Percentiles rank a stretch among this genome's conserved stretches.
These are phyloP conservation scores for Lycaena phlaeas DNA, from an alignment of 2,888 invertebrate genomes.

Conservation along the genomic window DNA sequence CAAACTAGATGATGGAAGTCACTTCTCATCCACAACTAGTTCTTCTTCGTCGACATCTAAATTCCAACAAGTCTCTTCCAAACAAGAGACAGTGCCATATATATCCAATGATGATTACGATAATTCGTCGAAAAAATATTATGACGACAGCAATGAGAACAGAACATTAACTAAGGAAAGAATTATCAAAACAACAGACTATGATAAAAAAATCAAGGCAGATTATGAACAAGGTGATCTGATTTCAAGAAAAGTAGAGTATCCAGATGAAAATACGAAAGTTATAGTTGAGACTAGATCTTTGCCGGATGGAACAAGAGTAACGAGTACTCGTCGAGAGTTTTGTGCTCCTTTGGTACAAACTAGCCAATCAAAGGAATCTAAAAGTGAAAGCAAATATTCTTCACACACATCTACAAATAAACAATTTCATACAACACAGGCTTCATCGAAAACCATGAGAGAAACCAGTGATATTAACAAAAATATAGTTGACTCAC, in stretches of 20 bases:
- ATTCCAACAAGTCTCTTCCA: conserved; percentile 46
- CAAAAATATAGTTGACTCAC: conserved; percentile 46
- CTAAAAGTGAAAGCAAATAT: conserved; percentile 38
- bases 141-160: conserved; percentile 36
- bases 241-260: conserved; percentile 72
- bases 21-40: conserved; percentile 45
- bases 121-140: conserved; percentile 25
- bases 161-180: conserved; percentile 23
- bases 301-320: conserved; percentile 76
- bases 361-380: conserved; percentile 38
- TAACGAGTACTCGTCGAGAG: conserved; percentile 79
- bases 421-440: conserved; percentile 34
- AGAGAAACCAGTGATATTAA: conserved; percentile 31
- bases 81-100: conserved; percentile 48
- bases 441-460: conserved; percentile 35
- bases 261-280: conserved; percentile 78
- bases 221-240: conserved; percentile 54
- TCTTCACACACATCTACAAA: conserved; percentile 33
- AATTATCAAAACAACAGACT: conserved; percentile 31
- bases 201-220: conserved; percentile 31
- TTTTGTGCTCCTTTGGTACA: conserved; percentile 56
- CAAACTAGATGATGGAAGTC: conserved; percentile 52
- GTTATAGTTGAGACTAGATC: conserved; percentile 78
- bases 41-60: conserved; percentile 48
- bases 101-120: conserved; percentile 37